Base-by-base conservation (phyloP, 2,797 vertebrate genomes). In the Pristis pectinata region DNA sequence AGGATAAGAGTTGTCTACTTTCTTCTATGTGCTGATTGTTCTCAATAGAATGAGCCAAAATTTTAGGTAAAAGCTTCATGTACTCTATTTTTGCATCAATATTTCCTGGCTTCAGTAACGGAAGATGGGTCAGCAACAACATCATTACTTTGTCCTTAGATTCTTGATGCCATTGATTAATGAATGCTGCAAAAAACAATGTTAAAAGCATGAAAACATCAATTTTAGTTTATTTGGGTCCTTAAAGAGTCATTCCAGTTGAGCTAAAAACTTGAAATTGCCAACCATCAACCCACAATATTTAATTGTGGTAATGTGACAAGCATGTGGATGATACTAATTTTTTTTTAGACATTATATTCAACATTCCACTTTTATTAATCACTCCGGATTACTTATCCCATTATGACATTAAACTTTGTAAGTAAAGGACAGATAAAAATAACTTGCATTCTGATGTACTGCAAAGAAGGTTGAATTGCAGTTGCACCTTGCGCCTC, bases 111-210 rank as follows among this genome's bases (percentile, higher is more conserved):
- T 99, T 99, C 95, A 99, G 98, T 95, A 99, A 97, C 15, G 99
- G 99, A 96, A 99, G 98, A 96, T 99, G 99, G 95, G 98, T 98
- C 95, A 99, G 96, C 95, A 99, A 97, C 10, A 99, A 97, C 53
- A 98, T 99, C 97, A 99, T 99, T 95, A 98, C 98, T 37, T 98
- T 98, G 96, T 99, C 99, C 97, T 99, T 99, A 59, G 99, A 97
- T 97, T 99, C 99, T 37, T 97, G 97, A 95, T 99, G 98, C 99
- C 99, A 99, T 95, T 99, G 98, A 97, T 98, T 99, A 97, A 99
- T 99, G 95, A 99, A 97, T 96, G 97, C 99, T 99, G 97, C 0
- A 61, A 53, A 94, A 94, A 79, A 67, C 49, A 44, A 87, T 30
- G 87, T 91, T 64, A 67, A 70, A 91, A 91, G 59, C 61, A 91